These are phyloP conservation scores for Solea solea DNA, from an alignment of 2,113 vertebrate species.

Conservation along the genomic window DNA sequence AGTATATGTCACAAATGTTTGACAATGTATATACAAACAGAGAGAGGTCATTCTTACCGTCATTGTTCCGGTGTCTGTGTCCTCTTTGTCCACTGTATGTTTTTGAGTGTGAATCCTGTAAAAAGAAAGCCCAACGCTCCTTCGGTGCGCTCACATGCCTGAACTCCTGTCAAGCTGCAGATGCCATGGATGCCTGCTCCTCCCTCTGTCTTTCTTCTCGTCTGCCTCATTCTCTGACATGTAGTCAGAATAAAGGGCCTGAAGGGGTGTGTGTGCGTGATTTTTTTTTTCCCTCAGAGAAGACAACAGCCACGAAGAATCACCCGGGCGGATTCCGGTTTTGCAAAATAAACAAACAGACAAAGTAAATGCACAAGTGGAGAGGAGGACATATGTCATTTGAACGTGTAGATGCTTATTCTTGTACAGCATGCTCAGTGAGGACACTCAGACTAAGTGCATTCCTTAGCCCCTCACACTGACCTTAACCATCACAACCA, in stretches of 20 bases:
- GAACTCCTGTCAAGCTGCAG: not conserved
- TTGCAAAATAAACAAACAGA: not conserved
- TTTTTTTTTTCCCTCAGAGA: not conserved
- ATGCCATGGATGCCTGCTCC: not conserved
- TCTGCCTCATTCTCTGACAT: not conserved
- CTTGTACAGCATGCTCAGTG: not conserved
- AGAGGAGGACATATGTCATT: not conserved
- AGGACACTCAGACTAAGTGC: not conserved
- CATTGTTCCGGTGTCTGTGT: not conserved
- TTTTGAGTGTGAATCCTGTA: not conserved
- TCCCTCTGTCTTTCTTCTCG: conserved; percentile 3
- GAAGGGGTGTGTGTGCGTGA: conserved; percentile 22
- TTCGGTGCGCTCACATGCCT: not conserved
- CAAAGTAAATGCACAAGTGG: not conserved
- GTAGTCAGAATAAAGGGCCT: not conserved
- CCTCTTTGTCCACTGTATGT: not conserved
- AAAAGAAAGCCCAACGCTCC: not conserved
- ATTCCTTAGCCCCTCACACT: too few species aligned
- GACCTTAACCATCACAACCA: too few species aligned
- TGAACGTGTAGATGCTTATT: too few species aligned
- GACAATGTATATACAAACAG: not conserved
- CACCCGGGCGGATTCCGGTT: not conserved
- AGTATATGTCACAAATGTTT: not conserved
- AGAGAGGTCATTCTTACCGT: conserved; percentile 45
- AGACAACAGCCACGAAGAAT: not conserved